Evolutionary conservation across 2,113 vertebrate genomes (phyloP).

Genomic region (Phalacrocorax aristotelis): DNA sequence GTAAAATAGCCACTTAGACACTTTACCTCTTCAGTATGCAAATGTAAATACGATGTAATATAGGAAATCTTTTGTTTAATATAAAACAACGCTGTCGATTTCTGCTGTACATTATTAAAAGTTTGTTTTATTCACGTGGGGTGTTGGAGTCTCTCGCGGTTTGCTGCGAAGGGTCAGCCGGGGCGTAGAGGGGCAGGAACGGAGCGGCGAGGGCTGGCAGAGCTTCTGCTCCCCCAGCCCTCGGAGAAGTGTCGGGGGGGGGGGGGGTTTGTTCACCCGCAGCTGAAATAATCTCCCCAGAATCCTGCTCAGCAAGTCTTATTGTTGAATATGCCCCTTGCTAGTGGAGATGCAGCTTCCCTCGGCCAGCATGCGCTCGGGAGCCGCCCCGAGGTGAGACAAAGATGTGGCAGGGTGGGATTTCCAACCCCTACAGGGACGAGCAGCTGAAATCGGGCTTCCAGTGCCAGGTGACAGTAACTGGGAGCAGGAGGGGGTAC

Average conservation of each 20-base stretch:
- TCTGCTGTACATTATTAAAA: constrained; percentile 88
- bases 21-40: constrained; percentile 89
- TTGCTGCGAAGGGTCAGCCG: background rate
- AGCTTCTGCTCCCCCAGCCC: background rate
- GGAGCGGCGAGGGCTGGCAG: rapidly evolving
- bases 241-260: rapidly evolving
- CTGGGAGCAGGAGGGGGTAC: background rate
- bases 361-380: rapidly evolving
- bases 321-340: background rate
- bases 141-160: background rate
- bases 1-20: constrained; percentile 87
- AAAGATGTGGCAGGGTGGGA: background rate
- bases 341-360: background rate
- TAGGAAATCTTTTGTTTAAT: constrained; percentile 85
- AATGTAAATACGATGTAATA: constrained; percentile 85
- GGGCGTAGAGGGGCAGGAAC: background rate
- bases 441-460: background rate
- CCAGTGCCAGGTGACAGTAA: rapidly evolving
- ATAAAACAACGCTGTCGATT: constrained; percentile 82
- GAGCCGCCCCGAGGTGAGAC: rapidly evolving
- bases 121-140: constrained; percentile 78
- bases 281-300: background rate
- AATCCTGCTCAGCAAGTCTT: background rate
- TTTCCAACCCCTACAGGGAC: rapidly evolving
- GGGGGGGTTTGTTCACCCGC: rapidly evolving